Percentiles rank a stretch among this genome's conserved stretches.
These are phyloP conservation scores for Embidobia sp. DNA, from an alignment of 2,888 invertebrate genomes.

Conservation along the genomic window DNA sequence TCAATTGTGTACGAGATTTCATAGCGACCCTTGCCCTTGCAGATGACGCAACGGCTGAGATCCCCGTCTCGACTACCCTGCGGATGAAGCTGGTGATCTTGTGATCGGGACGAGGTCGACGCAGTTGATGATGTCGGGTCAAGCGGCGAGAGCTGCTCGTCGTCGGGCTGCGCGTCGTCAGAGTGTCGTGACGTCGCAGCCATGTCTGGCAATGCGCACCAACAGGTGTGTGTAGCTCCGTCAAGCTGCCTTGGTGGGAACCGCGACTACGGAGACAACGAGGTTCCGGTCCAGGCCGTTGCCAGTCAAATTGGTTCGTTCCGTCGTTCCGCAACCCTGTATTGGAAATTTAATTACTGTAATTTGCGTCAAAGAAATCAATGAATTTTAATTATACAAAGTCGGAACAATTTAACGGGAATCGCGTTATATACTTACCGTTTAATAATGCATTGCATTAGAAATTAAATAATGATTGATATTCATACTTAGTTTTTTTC, in stretches of 20 bases:
- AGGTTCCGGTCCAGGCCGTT: constrained; percentile 80
- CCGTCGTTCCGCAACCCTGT: constrained; percentile 78
- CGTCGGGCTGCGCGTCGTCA: constrained; percentile 78
- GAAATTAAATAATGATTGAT: too few species aligned
- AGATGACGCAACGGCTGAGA: constrained; percentile 71
- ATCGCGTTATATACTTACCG: too few species aligned
- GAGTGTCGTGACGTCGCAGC: constrained; percentile 81
- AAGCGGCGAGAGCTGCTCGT: constrained; percentile 78
- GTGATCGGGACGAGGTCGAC: constrained; percentile 75
- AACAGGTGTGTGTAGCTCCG: constrained; percentile 81
- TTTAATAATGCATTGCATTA: too few species aligned
- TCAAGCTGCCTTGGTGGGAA: constrained; percentile 82
- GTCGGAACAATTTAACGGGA: too few species aligned
- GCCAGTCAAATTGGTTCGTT: constrained; percentile 76
- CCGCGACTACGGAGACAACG: constrained; percentile 81
- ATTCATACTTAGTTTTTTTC: too few species aligned
- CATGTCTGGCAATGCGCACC: constrained; percentile 80
- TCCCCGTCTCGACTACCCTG: constrained; percentile 56
- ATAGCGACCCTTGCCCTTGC: constrained; percentile 73
- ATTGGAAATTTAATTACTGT: too few species aligned
- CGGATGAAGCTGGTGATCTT: constrained; percentile 59
- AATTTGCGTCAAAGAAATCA: too few species aligned
- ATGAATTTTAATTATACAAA: too few species aligned
- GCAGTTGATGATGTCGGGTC: constrained; percentile 74
- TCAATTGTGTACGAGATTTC: constrained; percentile 79